Conservation (phyloP, 2,888 invertebrate genomes). For the Rambutsinella grinnellia region DNA sequence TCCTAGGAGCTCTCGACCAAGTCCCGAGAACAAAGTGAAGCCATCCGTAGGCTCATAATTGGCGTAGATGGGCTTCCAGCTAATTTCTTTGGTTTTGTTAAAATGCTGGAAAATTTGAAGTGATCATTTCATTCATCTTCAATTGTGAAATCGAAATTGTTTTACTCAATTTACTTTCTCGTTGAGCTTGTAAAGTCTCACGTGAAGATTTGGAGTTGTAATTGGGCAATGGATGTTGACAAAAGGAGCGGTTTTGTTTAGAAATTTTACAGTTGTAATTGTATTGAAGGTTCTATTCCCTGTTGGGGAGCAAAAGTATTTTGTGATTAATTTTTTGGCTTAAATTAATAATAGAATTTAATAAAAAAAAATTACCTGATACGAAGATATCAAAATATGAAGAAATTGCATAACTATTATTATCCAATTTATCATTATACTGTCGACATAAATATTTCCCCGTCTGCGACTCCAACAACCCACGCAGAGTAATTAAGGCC, state of each 20-base stretch:
- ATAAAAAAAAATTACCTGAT: slow-evolving; percentile 46
- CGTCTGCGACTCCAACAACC: slow-evolving; percentile 44
- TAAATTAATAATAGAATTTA: too few relatives aligned
- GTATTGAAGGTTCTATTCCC: not conserved
- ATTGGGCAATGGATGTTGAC: slow-evolving; percentile 47
- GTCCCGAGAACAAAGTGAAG: slow-evolving; percentile 23
- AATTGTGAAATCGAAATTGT: too few relatives aligned
- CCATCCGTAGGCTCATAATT: slow-evolving; percentile 42
- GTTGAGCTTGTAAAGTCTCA: slow-evolving; percentile 46
- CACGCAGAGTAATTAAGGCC: slow-evolving; percentile 31
- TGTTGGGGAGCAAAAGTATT: not conserved
- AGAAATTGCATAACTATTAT: slow-evolving; percentile 41
- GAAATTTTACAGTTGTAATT: slow-evolving; percentile 11
- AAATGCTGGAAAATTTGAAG: slow-evolving; percentile 17
- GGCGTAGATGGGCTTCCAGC: slow-evolving; percentile 51
- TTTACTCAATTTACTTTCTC: slow-evolving; percentile 49
- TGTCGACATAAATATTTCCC: slow-evolving; percentile 52
- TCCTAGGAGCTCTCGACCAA: slow-evolving; percentile 40
- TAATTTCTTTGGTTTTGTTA: slow-evolving; percentile 24
- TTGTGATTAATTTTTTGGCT: not conserved
- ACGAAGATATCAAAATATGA: slow-evolving; percentile 45
- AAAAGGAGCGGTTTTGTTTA: slow-evolving; percentile 32
- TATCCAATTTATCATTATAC: slow-evolving; percentile 34
- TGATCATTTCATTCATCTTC: too few relatives aligned
- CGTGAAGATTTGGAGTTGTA: too few relatives aligned